A percentile compares a stretch with the other conserved stretches of the same genome.
Conservation (phyloP, 1,140 invertebrate genomes). For the Ceratina japonica region DNA sequence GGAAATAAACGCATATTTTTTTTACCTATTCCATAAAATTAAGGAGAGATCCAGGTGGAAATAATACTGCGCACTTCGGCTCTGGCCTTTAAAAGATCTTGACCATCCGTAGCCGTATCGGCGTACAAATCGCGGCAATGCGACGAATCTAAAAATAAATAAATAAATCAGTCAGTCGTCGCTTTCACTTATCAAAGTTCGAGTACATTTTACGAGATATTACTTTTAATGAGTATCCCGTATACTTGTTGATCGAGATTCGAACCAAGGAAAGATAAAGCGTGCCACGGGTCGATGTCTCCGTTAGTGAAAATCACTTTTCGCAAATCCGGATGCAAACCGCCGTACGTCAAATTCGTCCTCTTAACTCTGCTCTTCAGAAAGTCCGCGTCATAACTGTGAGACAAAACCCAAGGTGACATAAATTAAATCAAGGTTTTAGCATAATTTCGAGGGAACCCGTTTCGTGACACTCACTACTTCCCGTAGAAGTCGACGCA, state of each 20-base stretch:
- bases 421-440: too few relatives aligned
- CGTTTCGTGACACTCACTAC: slow-evolving; percentile 70
- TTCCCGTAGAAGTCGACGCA: slow-evolving; percentile 85
- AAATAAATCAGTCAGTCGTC: too few relatives aligned
- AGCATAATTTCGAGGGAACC: too few relatives aligned
- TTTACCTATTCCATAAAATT: neutral
- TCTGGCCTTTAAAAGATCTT: slow-evolving; percentile 82
- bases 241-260: slow-evolving; percentile 55
- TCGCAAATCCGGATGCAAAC: slow-evolving; percentile 79
- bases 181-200: too few relatives aligned
- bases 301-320: slow-evolving; percentile 85
- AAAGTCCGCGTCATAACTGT: slow-evolving; percentile 78
- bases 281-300: slow-evolving; percentile 83
- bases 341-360: slow-evolving; percentile 83
- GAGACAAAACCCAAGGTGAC: slow-evolving; percentile 35
- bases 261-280: slow-evolving; percentile 81
- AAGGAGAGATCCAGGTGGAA: slow-evolving; percentile 78
- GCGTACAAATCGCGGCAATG: slow-evolving; percentile 88
- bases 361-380: slow-evolving; percentile 78
- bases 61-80: slow-evolving; percentile 80
- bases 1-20: slow-evolving; percentile 24
- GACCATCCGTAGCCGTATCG: slow-evolving; percentile 78
- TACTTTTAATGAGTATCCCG: slow-evolving; percentile 76
- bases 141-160: slow-evolving; percentile 80
- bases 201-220: neutral